Evolutionary conservation across 2,113 vertebrate species (phyloP), one percentile per base, ranked within the genome.

Genomic region (Herpetotheres cachinnans): DNA sequence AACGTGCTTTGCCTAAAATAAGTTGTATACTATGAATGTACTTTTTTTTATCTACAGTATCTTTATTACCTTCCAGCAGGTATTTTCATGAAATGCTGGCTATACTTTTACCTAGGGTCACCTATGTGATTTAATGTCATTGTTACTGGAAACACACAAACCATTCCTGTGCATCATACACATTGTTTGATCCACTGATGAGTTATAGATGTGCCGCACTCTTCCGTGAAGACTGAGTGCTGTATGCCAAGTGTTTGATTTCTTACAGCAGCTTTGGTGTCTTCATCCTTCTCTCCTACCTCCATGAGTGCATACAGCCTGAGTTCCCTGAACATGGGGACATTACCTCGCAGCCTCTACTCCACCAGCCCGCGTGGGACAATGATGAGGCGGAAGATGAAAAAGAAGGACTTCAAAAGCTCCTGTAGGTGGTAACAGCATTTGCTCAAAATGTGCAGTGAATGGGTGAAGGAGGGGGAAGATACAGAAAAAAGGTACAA

Each of bases 321-420:
- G 98, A 99, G 99, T 94, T 99, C 99, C 93, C 99, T 99, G 86
- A 99, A 99, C 98, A 99, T 99, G 99, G 99, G 99, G 96, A 99
- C 99, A 44, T 98, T 99, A 97, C 99, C 99, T 95, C 98, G 99
- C 98, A 99, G 98, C 98, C 98, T 99, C 98, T 99, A 99, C 98
- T 99, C 99, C 88, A 99, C 98, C 32, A 99, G 99, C 96, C 99
- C 99, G 0, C 98, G 99, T 49, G 99, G 99, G 93, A 99, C 99
- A 69, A 98, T 99, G 98, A 99, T 99, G 99, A 99, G 99, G 98
- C 98, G 99, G 98, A 99, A 99, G 97, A 98, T 98, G 97, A 99
- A 99, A 98, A 99, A 99, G 98, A 99, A 99, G 97, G 99, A 99
- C 98, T 99, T 99, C 98, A 99, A 99, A 98, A 99, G 99, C 95